A percentile compares a stretch with the other conserved stretches of the same genome.
Evolutionary conservation across 2,113 vertebrate species (phyloP).

Genomic region (Romanogobio albipinnatus): DNA sequence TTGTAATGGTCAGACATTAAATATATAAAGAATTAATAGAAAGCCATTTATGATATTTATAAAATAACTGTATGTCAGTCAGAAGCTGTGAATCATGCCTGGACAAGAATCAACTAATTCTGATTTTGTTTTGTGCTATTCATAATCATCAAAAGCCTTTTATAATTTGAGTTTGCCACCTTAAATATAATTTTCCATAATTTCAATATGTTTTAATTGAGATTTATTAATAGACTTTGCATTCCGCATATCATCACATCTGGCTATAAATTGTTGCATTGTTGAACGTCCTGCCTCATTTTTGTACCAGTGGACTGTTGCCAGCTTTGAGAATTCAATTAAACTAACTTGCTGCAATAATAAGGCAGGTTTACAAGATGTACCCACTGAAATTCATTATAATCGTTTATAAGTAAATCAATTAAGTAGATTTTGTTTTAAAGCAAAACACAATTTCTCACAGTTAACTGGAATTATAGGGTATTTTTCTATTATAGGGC

Average conservation of each 20-base stretch:
- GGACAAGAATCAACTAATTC: neutral
- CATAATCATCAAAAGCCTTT: neutral
- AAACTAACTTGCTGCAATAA: neutral
- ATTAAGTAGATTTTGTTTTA: neutral
- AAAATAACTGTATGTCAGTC: neutral
- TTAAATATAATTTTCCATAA: neutral
- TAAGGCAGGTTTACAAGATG: neutral
- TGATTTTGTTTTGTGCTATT: conserved; percentile 1
- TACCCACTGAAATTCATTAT: neutral
- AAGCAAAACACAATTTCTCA: conserved; percentile 1
- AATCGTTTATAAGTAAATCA: neutral
- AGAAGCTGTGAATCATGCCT: neutral
- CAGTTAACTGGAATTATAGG: neutral
- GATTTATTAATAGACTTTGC: neutral
- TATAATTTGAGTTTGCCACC: neutral
- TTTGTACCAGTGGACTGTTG: neutral
- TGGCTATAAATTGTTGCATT: neutral
- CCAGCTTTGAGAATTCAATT: neutral
- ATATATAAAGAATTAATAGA: neutral
- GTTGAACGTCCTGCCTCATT: neutral
- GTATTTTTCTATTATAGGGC: no score
- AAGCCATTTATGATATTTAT: neutral
- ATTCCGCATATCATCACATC: neutral
- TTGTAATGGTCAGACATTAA: no score
- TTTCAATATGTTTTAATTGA: neutral